Conservation (phyloP, 2,888 invertebrate species). For the Scaptomyza reducta region DNA sequence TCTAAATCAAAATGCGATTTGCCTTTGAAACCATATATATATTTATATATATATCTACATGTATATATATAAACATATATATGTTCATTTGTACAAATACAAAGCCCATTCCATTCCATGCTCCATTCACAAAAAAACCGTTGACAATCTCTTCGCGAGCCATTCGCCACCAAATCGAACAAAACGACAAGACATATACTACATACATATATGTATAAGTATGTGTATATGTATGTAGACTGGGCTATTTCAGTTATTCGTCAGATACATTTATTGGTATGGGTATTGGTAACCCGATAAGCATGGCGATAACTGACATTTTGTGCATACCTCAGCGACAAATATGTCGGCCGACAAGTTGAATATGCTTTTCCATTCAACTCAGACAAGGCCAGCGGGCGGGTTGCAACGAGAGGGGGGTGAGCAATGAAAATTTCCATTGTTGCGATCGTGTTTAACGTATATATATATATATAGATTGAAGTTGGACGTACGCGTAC, state of each 20-base stretch:
- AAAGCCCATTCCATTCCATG: constrained; percentile 39
- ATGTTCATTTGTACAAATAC: neutral
- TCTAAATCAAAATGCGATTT: constrained; percentile 34
- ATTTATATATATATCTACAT: neutral
- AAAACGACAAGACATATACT: constrained; percentile 3
- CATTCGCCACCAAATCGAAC: constrained; percentile 15
- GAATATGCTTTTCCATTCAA: constrained; percentile 2
- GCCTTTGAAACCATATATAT: constrained; percentile 1
- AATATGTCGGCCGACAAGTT: constrained; percentile 18
- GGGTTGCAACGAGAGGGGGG: neutral
- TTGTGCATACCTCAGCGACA: constrained; percentile 63
- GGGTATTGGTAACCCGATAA: constrained; percentile 43
- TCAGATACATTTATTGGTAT: constrained; percentile 18
- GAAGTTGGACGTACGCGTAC: constrained; percentile 6
- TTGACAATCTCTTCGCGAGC: constrained; percentile 43
- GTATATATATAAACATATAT: neutral
- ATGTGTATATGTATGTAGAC: constrained; percentile 3
- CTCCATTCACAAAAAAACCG: constrained; percentile 61
- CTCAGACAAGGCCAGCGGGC: constrained; percentile 1
- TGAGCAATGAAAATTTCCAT: constrained; percentile 36
- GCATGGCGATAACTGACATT: constrained; percentile 60
- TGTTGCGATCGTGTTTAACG: constrained; percentile 15
- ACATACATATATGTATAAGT: neutral
- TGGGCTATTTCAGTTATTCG: constrained; percentile 12
- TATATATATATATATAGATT: neutral